These are phyloP conservation scores for Aricia artaxerxes DNA, from an alignment of 2,888 invertebrate species.

Conservation along the genomic window DNA sequence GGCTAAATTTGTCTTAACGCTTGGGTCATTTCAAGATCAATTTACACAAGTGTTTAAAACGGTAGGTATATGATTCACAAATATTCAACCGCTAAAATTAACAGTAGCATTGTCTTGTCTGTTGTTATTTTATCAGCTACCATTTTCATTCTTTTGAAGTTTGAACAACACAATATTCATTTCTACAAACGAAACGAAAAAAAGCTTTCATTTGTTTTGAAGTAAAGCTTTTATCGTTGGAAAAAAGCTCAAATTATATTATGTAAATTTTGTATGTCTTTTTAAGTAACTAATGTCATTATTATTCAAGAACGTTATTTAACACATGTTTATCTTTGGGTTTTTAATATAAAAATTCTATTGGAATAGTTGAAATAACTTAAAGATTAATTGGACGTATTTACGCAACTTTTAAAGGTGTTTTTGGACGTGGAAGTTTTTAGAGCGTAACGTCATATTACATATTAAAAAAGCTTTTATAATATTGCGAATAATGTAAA, in stretches of 20 bases:
- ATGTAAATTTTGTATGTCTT: background rate
- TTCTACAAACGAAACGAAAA: background rate
- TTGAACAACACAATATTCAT: background rate
- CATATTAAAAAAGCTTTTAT: background rate
- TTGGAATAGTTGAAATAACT: conserved; percentile 11
- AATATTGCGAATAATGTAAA: background rate
- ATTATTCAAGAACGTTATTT: conserved; percentile 4
- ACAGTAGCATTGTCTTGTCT: background rate
- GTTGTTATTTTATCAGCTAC: background rate
- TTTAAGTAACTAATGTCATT: background rate
- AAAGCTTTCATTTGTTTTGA: background rate
- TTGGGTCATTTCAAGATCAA: conserved; percentile 8
- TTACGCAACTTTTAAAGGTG: conserved; percentile 17
- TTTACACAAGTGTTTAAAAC: conserved; percentile 15
- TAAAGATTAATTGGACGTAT: background rate
- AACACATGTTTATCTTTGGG: conserved; percentile 14
- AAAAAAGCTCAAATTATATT: background rate
- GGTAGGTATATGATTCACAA: conserved; percentile 7
- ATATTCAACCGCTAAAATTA: background rate
- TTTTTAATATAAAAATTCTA: background rate
- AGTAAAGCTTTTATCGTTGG: background rate
- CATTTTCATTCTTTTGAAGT: background rate
- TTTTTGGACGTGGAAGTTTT: background rate
- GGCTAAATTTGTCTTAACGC: background rate
- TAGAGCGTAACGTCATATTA: background rate